Conservation (phyloP, 2,797 vertebrate species). For the Labeo calbasu region DNA sequence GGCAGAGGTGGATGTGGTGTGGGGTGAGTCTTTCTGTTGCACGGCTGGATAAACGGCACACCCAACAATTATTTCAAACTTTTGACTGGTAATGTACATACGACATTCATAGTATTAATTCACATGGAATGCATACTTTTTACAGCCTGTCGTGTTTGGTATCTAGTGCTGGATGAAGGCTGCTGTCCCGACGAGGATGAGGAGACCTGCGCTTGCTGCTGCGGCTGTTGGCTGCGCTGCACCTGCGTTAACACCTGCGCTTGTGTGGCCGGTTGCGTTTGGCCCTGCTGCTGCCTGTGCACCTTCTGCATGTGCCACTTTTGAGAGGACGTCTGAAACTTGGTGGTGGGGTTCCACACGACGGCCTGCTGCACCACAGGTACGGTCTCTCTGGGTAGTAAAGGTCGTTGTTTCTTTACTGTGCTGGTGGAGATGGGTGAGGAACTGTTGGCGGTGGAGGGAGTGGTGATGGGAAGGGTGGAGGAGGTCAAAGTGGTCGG, state of each 20-base stretch:
- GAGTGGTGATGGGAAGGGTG: constrained; percentile 70
- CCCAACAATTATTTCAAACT: neutral
- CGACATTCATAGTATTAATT: neutral
- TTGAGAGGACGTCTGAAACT: constrained; percentile 97
- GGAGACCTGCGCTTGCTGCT: constrained; percentile 50
- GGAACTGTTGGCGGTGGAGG: constrained; percentile 62
- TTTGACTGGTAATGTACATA: neutral
- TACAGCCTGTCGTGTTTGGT: constrained; percentile 95
- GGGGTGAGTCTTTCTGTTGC: constrained; percentile 92
- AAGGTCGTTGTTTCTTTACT: constrained; percentile 95
- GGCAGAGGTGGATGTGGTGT: constrained; percentile 87
- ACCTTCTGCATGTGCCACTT: constrained; percentile 99
- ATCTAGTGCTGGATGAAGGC: constrained; percentile 91
- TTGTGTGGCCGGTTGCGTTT: constrained; percentile 74
- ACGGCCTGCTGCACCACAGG: constrained; percentile 92
- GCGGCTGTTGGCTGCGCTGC: constrained; percentile 54
- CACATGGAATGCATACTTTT: constrained; percentile 83
- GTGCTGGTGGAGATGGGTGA: constrained; percentile 66
- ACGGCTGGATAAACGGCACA: constrained; percentile 77
- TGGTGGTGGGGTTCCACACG: constrained; percentile 93
- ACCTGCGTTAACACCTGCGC: constrained; percentile 64
- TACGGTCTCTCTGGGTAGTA: constrained; percentile 92
- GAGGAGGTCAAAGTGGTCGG: constrained; percentile 71
- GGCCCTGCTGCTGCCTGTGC: constrained; percentile 90
- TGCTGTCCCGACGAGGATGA: constrained; percentile 75